phyloP scores from a whole-genome alignment of 2,888 invertebrate genomes.

The Caenorhabditis panamensis region DNA sequence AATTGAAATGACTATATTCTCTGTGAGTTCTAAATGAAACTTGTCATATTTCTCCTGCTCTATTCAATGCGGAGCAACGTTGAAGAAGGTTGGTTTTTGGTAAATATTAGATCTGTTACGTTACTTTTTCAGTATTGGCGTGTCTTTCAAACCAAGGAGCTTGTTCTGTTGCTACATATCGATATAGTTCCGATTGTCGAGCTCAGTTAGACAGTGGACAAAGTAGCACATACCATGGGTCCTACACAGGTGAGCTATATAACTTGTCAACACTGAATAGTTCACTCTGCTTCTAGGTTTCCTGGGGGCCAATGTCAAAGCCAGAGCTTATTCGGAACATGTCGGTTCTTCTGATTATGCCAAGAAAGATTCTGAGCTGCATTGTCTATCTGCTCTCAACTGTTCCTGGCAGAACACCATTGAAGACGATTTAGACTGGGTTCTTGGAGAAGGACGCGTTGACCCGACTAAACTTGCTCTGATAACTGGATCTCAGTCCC shows the following conservation, averaged over 20 bases:
- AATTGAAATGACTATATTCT: conserved; percentile 17
- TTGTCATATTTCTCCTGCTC: conserved; percentile 42
- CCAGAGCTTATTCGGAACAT: conserved; percentile 68
- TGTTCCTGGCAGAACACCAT: conserved; percentile 72
- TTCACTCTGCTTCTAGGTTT: conserved; percentile 58
- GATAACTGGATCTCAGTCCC: conserved; percentile 69
- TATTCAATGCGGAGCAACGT: conserved; percentile 51
- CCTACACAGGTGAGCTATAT: conserved; percentile 27
- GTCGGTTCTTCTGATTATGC: conserved; percentile 63
- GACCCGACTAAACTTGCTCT: conserved; percentile 66
- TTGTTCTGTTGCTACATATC: conserved; percentile 69
- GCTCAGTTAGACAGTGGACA: conserved; percentile 43
- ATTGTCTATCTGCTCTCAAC: conserved; percentile 58
- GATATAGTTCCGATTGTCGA: conserved; percentile 62
- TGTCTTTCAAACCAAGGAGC: conserved; percentile 68
- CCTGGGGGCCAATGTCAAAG: conserved; percentile 65
- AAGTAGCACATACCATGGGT: conserved; percentile 25
- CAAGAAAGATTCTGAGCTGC: conserved; percentile 63
- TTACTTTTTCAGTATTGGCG: conserved; percentile 28
- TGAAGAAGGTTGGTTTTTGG: conserved; percentile 27
- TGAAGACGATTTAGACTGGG: conserved; percentile 73
- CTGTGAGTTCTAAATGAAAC: conserved; percentile 37
- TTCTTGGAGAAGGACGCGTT: conserved; percentile 69
- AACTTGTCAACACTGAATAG: not conserved
- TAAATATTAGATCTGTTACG: not conserved